phyloP scores from a whole-genome alignment of 2,888 invertebrate species.

The Sylvicola fuscatus region DNA sequence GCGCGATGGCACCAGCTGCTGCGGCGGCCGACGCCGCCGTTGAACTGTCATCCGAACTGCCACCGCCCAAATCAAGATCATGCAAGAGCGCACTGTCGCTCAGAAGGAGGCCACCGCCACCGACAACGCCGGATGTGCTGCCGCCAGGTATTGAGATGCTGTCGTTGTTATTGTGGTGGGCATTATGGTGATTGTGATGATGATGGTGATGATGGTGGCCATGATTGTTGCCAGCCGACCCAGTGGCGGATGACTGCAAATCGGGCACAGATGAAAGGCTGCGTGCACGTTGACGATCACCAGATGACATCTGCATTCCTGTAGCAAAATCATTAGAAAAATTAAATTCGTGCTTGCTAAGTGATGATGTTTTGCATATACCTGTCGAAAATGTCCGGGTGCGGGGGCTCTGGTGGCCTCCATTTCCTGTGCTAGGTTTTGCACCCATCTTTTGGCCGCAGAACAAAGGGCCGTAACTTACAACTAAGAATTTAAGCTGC shows the following conservation, averaged over 20 bases:
- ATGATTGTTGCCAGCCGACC: constrained; percentile 12
- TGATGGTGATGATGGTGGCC: constrained; percentile 8
- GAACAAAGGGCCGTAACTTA: no score
- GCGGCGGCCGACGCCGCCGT: constrained; percentile 15
- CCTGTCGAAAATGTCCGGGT: constrained; percentile 56
- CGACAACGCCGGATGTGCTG: constrained; percentile 1
- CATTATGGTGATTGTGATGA: constrained; percentile 19
- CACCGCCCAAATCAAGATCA: constrained; percentile 43
- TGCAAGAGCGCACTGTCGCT: constrained; percentile 37
- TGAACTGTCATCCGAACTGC: constrained; percentile 23
- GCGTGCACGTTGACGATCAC: constrained; percentile 62
- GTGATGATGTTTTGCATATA: background rate
- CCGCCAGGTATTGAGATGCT: constrained; percentile 6
- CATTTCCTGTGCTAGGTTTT: constrained; percentile 63
- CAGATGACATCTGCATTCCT: constrained; percentile 40
- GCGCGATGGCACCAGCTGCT: constrained; percentile 27
- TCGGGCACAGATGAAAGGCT: constrained; percentile 71
- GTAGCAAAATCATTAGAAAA: constrained; percentile 46
- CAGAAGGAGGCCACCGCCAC: constrained; percentile 5
- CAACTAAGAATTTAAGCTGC: no score
- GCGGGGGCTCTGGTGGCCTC: constrained; percentile 47
- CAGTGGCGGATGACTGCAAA: constrained; percentile 23
- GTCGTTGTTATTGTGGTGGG: constrained; percentile 35
- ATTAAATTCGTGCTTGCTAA: constrained; percentile 39
- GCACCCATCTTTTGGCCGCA: constrained; percentile 52